Conservation (phyloP, 2,888 invertebrate species). For the Euplexia lucipara region DNA sequence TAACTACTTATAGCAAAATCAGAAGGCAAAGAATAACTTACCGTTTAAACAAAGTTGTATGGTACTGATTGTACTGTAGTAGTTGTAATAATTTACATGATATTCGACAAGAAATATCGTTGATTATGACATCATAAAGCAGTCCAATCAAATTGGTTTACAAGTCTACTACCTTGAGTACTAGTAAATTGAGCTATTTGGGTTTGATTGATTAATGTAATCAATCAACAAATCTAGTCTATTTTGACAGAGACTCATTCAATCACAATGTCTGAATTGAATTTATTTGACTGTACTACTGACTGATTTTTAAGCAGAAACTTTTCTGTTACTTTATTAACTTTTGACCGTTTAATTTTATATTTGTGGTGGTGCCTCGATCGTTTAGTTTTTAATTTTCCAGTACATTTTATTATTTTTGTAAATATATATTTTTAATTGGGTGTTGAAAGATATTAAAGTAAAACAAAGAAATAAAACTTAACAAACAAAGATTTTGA, state of each 20-base stretch:
- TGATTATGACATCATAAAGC: conserved; percentile 18
- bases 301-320: neutral
- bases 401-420: too few species aligned
- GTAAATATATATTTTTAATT: too few species aligned
- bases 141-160: conserved; percentile 16
- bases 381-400: too few species aligned
- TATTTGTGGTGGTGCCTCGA: too few species aligned
- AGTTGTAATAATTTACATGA: neutral
- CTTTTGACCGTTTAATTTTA: too few species aligned
- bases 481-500: too few species aligned
- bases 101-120: conserved; percentile 7
- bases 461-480: too few species aligned
- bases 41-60: too few species aligned
- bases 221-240: conserved; percentile 33
- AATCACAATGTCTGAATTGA: conserved; percentile 10
- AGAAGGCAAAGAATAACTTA: too few species aligned
- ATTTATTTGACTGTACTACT: conserved; percentile 7
- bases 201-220: conserved; percentile 38
- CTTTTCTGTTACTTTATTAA: neutral
- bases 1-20: too few species aligned
- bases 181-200: conserved; percentile 28
- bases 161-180: conserved; percentile 30
- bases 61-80: too few species aligned
- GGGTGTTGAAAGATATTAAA: too few species aligned
- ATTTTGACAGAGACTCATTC: conserved; percentile 26